Conservation (phyloP, 2,113 vertebrate species). For the Pantherophis guttatus region DNA sequence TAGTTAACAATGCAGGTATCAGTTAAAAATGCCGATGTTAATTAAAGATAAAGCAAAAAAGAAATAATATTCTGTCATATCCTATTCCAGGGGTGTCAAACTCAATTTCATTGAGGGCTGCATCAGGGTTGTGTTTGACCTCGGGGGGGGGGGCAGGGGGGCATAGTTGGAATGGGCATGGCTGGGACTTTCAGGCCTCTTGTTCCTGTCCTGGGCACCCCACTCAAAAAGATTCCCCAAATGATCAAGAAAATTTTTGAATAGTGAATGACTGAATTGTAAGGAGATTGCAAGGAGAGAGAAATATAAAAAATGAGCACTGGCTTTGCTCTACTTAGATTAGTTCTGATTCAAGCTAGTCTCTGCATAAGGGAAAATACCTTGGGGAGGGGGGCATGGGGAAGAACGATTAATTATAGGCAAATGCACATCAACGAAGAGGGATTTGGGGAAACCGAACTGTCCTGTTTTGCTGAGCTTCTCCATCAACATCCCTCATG, state of each 20-base stretch:
- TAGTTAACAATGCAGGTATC: background rate
- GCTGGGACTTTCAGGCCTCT: background rate
- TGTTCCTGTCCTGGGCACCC: background rate
- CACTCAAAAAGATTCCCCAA: background rate
- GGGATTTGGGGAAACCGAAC: background rate
- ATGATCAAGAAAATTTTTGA: background rate
- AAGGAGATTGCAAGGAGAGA: background rate
- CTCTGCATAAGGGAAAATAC: background rate
- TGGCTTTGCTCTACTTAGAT: background rate
- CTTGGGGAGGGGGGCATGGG: background rate
- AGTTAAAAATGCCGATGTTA: background rate
- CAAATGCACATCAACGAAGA: background rate
- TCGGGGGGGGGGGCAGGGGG: no score
- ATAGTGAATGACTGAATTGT: background rate
- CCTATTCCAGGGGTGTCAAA: background rate
- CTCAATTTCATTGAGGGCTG: no score
- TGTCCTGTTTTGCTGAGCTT: background rate
- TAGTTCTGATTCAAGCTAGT: background rate
- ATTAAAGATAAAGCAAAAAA: background rate
- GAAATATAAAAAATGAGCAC: background rate
- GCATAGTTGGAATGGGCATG: no score
- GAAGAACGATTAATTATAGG: background rate
- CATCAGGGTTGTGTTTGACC: no score
- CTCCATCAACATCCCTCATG: background rate
- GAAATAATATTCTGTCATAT: background rate